Conservation (phyloP, 2,797 vertebrate genomes). For the Pachyuromys duprasi region DNA sequence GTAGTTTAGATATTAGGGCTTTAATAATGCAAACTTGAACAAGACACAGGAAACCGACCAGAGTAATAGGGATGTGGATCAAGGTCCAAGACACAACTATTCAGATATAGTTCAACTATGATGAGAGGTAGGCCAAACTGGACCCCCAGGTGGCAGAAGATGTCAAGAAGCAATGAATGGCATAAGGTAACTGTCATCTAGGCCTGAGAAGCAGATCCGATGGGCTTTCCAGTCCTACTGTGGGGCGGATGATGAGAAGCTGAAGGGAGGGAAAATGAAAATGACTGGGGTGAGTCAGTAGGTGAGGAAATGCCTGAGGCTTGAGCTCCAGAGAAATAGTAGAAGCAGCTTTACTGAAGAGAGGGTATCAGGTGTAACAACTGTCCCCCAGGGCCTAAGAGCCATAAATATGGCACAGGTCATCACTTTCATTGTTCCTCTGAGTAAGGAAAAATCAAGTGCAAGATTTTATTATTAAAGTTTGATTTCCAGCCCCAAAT, state of each 20-base stretch:
- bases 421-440: background rate
- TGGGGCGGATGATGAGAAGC: background rate
- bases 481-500: background rate
- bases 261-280: background rate
- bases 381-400: background rate
- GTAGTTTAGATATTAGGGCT: background rate
- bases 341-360: background rate
- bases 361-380: background rate
- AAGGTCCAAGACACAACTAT: background rate
- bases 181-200: background rate
- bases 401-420: background rate
- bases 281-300: background rate
- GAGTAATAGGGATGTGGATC: background rate
- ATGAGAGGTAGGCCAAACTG: background rate
- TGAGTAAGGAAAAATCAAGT: background rate
- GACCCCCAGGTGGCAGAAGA: background rate
- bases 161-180: background rate
- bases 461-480: background rate
- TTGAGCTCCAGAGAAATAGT: background rate
- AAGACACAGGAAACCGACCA: background rate
- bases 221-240: background rate
- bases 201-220: background rate
- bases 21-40: background rate
- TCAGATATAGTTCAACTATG: background rate
- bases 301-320: background rate